These are phyloP conservation scores for Hermetia illucens DNA, from an alignment of 1,140 invertebrate species.

Conservation along the genomic window DNA sequence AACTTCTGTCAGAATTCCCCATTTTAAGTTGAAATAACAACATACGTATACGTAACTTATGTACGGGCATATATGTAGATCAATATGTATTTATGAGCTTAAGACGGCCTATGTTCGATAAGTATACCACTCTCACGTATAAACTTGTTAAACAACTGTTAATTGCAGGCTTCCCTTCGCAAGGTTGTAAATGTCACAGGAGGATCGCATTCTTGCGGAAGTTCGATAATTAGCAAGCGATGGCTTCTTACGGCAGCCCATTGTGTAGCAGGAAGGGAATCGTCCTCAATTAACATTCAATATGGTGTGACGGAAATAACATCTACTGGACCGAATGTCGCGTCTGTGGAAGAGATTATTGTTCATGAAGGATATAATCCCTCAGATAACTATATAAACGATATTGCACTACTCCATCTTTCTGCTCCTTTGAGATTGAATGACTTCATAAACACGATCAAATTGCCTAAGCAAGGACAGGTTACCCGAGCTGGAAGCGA, in stretches of 20 bases:
- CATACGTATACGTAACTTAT: too few relatives aligned
- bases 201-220: conserved; percentile 9
- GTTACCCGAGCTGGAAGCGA: background rate
- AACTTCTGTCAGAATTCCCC: too few relatives aligned
- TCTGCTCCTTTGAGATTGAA: background rate
- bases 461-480: background rate
- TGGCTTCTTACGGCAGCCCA: conserved; percentile 6
- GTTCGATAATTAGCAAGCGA: conserved; percentile 7
- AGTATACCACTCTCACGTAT: background rate
- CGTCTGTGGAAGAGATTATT: conserved; percentile 2
- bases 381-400: conserved; percentile 4
- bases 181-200: conserved; percentile 5
- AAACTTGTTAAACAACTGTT: too few relatives aligned
- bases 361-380: conserved; percentile 9
- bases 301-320: conserved; percentile 5
- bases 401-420: conserved; percentile 11
- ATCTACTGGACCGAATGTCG: background rate
- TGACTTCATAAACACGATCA: background rate
- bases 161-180: conserved; percentile 1
- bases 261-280: conserved; percentile 1
- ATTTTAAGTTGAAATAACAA: too few relatives aligned
- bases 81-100: too few relatives aligned
- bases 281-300: conserved; percentile 6
- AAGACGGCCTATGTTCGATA: too few relatives aligned
- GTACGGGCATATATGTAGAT: too few relatives aligned